These are phyloP conservation scores for Eublepharis macularius DNA, from an alignment of 2,113 vertebrate species.

Conservation along the genomic window DNA sequence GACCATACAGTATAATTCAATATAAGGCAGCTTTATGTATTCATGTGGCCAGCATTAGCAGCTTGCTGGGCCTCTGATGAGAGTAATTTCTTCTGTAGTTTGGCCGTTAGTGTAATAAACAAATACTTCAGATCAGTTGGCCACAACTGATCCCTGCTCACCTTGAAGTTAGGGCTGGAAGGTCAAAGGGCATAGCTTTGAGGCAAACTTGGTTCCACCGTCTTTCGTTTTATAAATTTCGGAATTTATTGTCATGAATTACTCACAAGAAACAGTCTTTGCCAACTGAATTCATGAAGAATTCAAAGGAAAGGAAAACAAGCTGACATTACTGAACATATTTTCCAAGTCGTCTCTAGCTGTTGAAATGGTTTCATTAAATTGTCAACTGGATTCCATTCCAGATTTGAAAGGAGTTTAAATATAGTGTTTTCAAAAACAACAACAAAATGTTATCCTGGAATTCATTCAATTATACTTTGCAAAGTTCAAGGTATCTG, in stretches of 20 bases:
- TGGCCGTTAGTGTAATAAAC: no score
- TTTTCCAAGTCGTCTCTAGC: not conserved
- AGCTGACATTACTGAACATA: not conserved
- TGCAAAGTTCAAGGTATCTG: not conserved
- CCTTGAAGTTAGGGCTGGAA: not conserved
- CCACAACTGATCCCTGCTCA: not conserved
- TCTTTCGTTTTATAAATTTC: not conserved
- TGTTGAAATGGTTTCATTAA: not conserved
- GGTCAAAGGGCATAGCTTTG: not conserved
- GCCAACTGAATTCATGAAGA: not conserved
- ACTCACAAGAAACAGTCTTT: not conserved
- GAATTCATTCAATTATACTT: not conserved
- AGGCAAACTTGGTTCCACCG: not conserved
- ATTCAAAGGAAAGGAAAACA: not conserved
- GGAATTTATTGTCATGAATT: not conserved
- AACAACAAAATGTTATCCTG: not conserved
- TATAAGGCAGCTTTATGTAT: no score
- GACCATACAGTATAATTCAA: no score
- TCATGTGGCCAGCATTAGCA: no score
- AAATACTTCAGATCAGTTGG: no score
- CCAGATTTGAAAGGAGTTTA: not conserved
- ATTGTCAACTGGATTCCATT: not conserved
- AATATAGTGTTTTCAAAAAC: no score
- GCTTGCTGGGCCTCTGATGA: no score
- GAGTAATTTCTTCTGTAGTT: no score